Evolutionary conservation across 2,888 invertebrate genomes (phyloP).

Genomic region (Acanthosoma haemorrhoidale): DNA sequence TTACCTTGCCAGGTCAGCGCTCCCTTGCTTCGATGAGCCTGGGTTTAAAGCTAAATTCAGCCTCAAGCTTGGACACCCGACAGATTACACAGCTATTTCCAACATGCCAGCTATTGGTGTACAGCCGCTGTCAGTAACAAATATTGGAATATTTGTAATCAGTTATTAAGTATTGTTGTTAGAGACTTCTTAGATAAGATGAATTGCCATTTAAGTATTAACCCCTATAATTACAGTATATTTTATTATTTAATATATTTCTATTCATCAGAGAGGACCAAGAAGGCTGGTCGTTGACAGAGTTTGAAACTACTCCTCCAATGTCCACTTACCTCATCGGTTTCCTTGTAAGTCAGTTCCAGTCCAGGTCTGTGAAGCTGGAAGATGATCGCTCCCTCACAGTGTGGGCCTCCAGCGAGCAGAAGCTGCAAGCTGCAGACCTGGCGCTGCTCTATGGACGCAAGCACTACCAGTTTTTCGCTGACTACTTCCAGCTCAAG

Average conservation of each 20-base stretch:
- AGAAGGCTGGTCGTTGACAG: slow-evolving; percentile 47
- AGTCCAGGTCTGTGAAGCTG: neutral
- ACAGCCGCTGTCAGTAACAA: slow-evolving; percentile 30
- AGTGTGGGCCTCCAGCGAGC: slow-evolving; percentile 44
- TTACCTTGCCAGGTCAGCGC: slow-evolving; percentile 34
- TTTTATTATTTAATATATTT: neutral
- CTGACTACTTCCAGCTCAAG: slow-evolving; percentile 47
- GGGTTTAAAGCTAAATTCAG: slow-evolving; percentile 38
- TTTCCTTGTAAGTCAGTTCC: slow-evolving; percentile 48
- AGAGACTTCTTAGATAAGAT: no score
- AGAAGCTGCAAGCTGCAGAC: slow-evolving; percentile 46
- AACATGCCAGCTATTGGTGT: slow-evolving; percentile 33
- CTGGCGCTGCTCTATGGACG: slow-evolving; percentile 50
- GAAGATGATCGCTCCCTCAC: neutral
- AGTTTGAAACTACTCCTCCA: slow-evolving; percentile 46
- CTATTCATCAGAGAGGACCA: slow-evolving; percentile 36
- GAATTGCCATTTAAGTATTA: no score
- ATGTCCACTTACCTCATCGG: slow-evolving; percentile 57
- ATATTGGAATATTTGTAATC: no score
- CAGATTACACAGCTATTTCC: slow-evolving; percentile 28
- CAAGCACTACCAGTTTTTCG: slow-evolving; percentile 47
- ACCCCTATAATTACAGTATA: no score
- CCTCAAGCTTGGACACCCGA: slow-evolving; percentile 32
- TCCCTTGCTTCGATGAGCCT: slow-evolving; percentile 38
- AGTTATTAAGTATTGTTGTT: no score